Evolutionary conservation across 2,888 invertebrate species (phyloP).

Genomic region (Norana najaformis): DNA sequence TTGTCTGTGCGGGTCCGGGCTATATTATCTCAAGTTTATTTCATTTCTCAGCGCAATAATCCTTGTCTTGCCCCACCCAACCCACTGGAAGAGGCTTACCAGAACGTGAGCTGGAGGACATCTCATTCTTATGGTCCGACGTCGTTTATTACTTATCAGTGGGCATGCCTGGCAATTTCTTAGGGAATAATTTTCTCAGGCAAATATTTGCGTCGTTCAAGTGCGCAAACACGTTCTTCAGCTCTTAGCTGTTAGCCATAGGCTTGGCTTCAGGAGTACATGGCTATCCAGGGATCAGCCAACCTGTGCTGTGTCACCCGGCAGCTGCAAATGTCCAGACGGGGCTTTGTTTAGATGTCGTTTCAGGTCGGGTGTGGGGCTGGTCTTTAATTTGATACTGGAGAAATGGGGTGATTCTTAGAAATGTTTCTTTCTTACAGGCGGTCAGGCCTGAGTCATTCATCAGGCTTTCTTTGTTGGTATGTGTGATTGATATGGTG

Average conservation of each 20-base stretch:
- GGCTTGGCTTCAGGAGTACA: not conserved
- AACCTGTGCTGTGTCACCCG: not conserved
- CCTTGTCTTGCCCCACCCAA: not conserved
- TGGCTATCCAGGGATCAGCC: not conserved
- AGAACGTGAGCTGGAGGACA: not conserved
- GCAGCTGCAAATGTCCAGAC: not conserved
- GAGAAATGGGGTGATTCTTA: not conserved
- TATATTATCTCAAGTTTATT: not conserved
- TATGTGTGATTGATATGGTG: not conserved
- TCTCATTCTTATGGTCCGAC: not conserved
- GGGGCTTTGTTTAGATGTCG: not conserved
- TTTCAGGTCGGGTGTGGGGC: slow-evolving; percentile 2
- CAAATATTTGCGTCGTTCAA: not conserved
- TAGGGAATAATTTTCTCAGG: not conserved
- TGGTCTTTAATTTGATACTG: not conserved
- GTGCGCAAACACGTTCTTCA: not conserved
- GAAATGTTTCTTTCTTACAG: not conserved
- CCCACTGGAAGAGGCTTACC: not conserved
- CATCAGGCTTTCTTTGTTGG: not conserved
- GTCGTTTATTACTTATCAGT: not conserved
- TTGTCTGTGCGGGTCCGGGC: not conserved
- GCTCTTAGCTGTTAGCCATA: too few relatives aligned
- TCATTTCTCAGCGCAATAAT: not conserved
- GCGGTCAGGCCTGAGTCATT: not conserved
- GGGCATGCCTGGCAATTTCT: not conserved